phyloP scores from a whole-genome alignment of 2,888 invertebrate species.

The Athalia cordata region DNA sequence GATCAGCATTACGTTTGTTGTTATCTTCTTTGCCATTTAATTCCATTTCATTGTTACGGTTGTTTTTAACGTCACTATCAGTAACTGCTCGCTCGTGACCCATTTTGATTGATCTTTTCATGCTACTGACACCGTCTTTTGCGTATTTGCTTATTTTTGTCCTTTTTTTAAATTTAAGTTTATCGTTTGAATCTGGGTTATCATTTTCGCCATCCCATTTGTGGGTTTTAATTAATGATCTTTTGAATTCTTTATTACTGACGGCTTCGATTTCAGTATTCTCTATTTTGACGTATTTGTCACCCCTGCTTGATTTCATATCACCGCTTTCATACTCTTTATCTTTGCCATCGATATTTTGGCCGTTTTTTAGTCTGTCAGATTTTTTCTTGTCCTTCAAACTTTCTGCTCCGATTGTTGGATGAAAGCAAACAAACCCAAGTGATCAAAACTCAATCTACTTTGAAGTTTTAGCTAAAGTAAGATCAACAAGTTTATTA shows the following conservation, averaged over 20 bases:
- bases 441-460: neutral
- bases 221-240: neutral
- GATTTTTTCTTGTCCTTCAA: neutral
- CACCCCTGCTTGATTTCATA: neutral
- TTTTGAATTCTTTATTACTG: slow-evolving; percentile 9
- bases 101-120: too few species aligned
- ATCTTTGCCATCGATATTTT: neutral
- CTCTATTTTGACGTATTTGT: neutral
- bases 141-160: too few species aligned
- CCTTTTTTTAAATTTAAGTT: too few species aligned
- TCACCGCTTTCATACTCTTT: neutral
- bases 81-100: neutral
- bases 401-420: neutral
- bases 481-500: neutral
- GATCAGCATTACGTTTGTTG: neutral
- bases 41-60: slow-evolving; percentile 4
- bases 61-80: neutral
- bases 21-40: neutral
- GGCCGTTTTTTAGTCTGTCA: neutral
- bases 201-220: neutral
- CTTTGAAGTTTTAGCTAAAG: neutral
- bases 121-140: too few species aligned
- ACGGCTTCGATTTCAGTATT: neutral
- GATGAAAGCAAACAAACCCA: neutral
- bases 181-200: neutral